These are phyloP conservation scores for Drosophila picticornis DNA, from an alignment of 2,888 invertebrate genomes.

Conservation along the genomic window DNA sequence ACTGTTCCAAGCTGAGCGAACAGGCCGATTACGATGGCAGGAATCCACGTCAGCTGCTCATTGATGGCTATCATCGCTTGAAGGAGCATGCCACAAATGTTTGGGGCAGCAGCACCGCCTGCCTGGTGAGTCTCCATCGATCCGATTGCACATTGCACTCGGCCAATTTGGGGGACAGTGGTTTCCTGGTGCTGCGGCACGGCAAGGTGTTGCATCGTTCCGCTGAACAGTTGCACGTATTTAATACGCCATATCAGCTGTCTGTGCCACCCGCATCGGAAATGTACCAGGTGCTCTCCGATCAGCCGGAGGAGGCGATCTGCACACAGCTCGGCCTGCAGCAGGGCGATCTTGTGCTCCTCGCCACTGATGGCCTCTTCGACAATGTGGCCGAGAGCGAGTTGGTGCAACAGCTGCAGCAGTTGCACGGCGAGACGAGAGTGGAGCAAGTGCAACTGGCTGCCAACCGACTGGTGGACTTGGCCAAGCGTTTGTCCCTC, in stretches of 20 bases:
- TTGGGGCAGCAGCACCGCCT: conserved; percentile 98
- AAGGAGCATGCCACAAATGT: conserved; percentile 94
- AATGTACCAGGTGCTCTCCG: conserved; percentile 92
- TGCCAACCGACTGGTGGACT: conserved; percentile 48
- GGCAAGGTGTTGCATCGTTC: conserved; percentile 95
- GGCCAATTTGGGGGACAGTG: conserved; percentile 98
- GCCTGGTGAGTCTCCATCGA: conserved; percentile 95
- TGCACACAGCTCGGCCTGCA: conserved; percentile 92
- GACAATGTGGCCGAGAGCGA: conserved; percentile 97
- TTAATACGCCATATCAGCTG: conserved; percentile 98
- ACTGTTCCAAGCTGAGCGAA: conserved; percentile 94
- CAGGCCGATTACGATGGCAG: conserved; percentile 93
- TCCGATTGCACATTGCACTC: conserved; percentile 95
- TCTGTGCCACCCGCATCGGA: conserved; percentile 95
- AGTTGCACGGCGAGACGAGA: conserved; percentile 83
- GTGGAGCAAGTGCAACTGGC: conserved; percentile 38
- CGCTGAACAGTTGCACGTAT: conserved; percentile 98
- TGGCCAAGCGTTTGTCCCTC: conserved; percentile 46
- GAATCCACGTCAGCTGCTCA: conserved; percentile 93
- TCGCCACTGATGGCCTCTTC: conserved; percentile 98
- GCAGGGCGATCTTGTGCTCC: conserved; percentile 95
- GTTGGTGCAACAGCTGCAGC: conserved; percentile 92
- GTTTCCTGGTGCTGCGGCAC: conserved; percentile 94
- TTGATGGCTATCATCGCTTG: conserved; percentile 94
- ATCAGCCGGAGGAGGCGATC: conserved; percentile 95